phyloP scores from a whole-genome alignment of 1,140 invertebrate genomes.

The Drosophila nannoptera region DNA sequence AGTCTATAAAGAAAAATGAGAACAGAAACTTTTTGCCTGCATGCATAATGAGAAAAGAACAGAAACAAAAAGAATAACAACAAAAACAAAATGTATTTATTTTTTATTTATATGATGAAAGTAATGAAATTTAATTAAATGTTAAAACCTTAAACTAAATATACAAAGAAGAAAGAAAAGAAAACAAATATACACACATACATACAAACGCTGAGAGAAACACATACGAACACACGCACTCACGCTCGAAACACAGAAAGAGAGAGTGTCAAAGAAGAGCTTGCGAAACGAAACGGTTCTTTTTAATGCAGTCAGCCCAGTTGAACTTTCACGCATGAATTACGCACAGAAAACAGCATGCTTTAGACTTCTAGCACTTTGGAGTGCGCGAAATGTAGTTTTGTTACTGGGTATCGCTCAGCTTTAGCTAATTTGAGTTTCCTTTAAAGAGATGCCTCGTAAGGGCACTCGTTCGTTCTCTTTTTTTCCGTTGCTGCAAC shows the following conservation, averaged over 20 bases:
- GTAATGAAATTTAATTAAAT: conserved; percentile 74
- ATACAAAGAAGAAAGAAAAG: conserved; percentile 44
- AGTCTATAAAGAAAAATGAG: conserved; percentile 32
- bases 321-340: conserved; percentile 39
- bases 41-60: conserved; percentile 23
- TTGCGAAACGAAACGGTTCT: not conserved
- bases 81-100: conserved; percentile 68
- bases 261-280: conserved; percentile 24
- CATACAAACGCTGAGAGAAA: conserved; percentile 37
- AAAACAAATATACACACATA: conserved; percentile 28
- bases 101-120: conserved; percentile 68
- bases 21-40: conserved; percentile 23
- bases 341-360: conserved; percentile 28
- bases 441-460: too few relatives aligned
- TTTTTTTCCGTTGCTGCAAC: too few relatives aligned
- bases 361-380: not conserved
- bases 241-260: conserved; percentile 32
- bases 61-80: conserved; percentile 25
- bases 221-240: conserved; percentile 39
- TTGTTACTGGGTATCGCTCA: too few relatives aligned
- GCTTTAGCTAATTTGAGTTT: too few relatives aligned
- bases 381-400: too few relatives aligned
- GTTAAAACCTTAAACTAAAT: conserved; percentile 75
- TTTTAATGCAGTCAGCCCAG: conserved; percentile 12
- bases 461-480: too few relatives aligned